Base-by-base conservation (phyloP, 1,140 invertebrate species). In the Drosophila parvula region DNA sequence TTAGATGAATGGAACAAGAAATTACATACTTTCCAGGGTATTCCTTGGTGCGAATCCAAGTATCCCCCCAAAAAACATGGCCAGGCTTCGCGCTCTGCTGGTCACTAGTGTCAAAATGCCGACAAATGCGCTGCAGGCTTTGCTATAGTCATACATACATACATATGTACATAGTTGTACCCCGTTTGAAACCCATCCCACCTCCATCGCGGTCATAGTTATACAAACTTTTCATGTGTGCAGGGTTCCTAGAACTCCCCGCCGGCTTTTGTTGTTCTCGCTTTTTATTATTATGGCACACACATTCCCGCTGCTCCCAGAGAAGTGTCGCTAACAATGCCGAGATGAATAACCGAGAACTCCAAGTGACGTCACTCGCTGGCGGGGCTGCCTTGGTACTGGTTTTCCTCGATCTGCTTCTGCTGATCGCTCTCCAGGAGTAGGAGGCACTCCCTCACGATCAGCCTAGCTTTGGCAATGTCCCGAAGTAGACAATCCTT, bases 401-500 rank as follows among this genome's bases (percentile, higher is more conserved):
- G 45, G 22, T 16, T 22, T 5, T 5, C 27, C 2, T 61, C 36
- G 0, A 0, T 11, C 27, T 64, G 34, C n/a, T 47, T 36, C 36
- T 43, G 22, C 9, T 58, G 40, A 43, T 86, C 68, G 28, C 63
- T 64, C 45, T 79, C 74, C 12, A 88, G 69, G 34, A 84, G 43
- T 14, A 73, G 10, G 1, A 71, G 32, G 32, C 77, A 84, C 41
- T 84, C 69, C 9, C 70, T 60, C 38, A 90, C 65, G 1, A 78
- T 40, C 4, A 75, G 40, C 28, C 84, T 81, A n/a, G 84, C 84
- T 10, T 84, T 78, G 34, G 62, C 69, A 18, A 88, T 89, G 27
- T 88, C 80, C 34, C 81, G 68, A 22, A 81, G 44, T 7, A 88
- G 51, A 5, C 84, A 69, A n/a, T 88, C 84, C 61, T 74, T 84